Base-by-base conservation (phyloP, 2,797 vertebrate genomes). In the Oceanodroma leucorhoa region DNA sequence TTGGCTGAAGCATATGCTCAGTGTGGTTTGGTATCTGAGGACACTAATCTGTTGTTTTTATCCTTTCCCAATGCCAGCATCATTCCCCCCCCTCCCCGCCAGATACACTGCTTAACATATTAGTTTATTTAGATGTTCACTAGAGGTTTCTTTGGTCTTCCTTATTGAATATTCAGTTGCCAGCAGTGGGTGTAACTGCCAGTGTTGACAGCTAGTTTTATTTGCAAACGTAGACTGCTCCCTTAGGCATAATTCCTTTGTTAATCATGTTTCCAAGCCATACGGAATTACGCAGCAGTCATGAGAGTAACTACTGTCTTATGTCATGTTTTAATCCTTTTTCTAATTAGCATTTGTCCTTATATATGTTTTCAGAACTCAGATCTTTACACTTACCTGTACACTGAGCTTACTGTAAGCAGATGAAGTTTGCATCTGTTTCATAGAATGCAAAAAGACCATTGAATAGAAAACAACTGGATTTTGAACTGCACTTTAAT, bases 401-500 rank as follows among this genome's bases (percentile, higher is more conserved):
- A 26, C 57, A 5, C 6, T 40, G 57, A 84, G 32, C 17, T 84
- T 43, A 34, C 24, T 79, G 30, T 1, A 7, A 70, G 67, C 27
- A 32, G 38, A 18, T 62, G 14, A 85, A 89, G 53, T 75, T 72
- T 89, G 61, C 36, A 26, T 87, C 23, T 83, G 38, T 73, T 86
- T 38, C 18, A 6, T 13, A 91, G 88, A 94, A 79, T 61, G 78
- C 94, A 17, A 70, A 91, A 86, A 90, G 61, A 75, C 36, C 38
- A 53, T 60, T 53, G 40, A 77, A 55, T 67, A 62, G 65, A 83
- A 95, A 91, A 30, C 10, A 79, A 34, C 43, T 90, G 72, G 72
- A 86, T 95, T 90, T 89, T 93, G 40, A 96, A 84, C 57, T 80
- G 55, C 27, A 82, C 26, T 53, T 78, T 71, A 70, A 87, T 96